A percentile compares a stretch with the other conserved stretches of the same genome.
Evolutionary conservation across 1,140 invertebrate species (phyloP).

Genomic region (Drosophila guanche): DNA sequence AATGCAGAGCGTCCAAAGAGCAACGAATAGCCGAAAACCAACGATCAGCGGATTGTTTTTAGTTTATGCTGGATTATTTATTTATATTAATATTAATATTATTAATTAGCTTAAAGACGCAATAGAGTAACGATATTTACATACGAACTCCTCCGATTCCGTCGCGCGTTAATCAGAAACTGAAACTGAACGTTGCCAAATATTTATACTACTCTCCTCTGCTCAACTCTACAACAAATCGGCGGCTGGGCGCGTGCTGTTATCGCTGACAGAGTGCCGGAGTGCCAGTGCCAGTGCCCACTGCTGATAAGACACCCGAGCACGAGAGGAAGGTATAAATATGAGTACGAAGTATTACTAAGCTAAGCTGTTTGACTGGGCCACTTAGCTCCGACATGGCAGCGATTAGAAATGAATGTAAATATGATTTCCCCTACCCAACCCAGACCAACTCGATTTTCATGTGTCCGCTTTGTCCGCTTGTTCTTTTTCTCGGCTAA

Average conservation of each 20-base stretch:
- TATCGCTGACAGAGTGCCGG: constrained; percentile 28
- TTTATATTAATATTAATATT: constrained; percentile 22
- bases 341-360: constrained; percentile 11
- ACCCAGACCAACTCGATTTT: neutral
- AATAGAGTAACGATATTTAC: constrained; percentile 39
- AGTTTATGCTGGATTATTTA: constrained; percentile 32
- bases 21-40: constrained; percentile 15
- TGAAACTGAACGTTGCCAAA: constrained; percentile 42
- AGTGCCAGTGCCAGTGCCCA: no score
- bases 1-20: constrained; percentile 10
- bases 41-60: neutral
- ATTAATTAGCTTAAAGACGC: constrained; percentile 44
- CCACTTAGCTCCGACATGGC: neutral
- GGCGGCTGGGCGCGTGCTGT: constrained; percentile 3
- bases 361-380: constrained; percentile 5
- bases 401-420: constrained; percentile 45
- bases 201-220: constrained; percentile 27
- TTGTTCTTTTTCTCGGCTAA: constrained; percentile 14
- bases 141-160: constrained; percentile 40
- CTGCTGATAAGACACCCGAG: constrained; percentile 31
- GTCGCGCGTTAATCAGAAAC: constrained; percentile 37
- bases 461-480: neutral
- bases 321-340: constrained; percentile 37
- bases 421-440: constrained; percentile 18
- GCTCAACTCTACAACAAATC: neutral